A percentile compares a stretch with the other conserved stretches of the same genome.
Evolutionary conservation across 2,797 vertebrate genomes (phyloP).

Genomic region (Cynodonichthys magdalenae): DNA sequence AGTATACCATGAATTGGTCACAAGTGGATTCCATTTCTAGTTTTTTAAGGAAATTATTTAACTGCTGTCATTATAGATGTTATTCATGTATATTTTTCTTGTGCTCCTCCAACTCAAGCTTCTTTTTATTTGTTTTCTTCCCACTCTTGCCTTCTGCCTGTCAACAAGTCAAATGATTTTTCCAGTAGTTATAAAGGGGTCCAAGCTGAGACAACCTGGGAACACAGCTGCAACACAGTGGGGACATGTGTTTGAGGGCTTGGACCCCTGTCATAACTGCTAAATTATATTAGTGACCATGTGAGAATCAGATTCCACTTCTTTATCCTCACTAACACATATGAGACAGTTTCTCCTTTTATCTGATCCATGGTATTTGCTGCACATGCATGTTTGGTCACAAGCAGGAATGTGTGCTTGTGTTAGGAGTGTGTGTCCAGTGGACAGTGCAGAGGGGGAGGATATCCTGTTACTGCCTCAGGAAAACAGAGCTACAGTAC

Average conservation of each 20-base stretch:
- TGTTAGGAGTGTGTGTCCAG: slow-evolving; percentile 48
- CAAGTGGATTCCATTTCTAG: too few species aligned
- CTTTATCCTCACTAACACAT: slow-evolving; percentile 10
- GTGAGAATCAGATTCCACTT: slow-evolving; percentile 31
- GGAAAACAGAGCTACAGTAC: slow-evolving; percentile 64
- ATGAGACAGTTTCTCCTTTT: slow-evolving; percentile 16
- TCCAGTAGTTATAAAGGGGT: not conserved
- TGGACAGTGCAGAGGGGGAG: slow-evolving; percentile 66
- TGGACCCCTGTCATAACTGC: too few species aligned
- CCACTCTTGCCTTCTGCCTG: slow-evolving; percentile 1
- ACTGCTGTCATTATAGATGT: not conserved
- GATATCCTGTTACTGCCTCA: slow-evolving; percentile 77
- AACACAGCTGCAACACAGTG: too few species aligned
- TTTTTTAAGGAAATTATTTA: too few species aligned
- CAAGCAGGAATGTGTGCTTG: slow-evolving; percentile 39
- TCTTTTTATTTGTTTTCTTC: slow-evolving; percentile 6
- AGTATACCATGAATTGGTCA: too few species aligned
- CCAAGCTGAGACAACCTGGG: too few species aligned
- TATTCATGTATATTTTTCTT: not conserved
- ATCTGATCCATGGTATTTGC: slow-evolving; percentile 11
- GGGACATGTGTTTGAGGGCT: too few species aligned
- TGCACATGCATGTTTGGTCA: slow-evolving; percentile 18
- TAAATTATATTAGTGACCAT: slow-evolving; percentile 28
- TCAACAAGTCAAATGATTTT: slow-evolving; percentile 33
- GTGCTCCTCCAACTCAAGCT: not conserved